phyloP scores from a whole-genome alignment of 2,113 vertebrate genomes.

The Spilogale gracilis region DNA sequence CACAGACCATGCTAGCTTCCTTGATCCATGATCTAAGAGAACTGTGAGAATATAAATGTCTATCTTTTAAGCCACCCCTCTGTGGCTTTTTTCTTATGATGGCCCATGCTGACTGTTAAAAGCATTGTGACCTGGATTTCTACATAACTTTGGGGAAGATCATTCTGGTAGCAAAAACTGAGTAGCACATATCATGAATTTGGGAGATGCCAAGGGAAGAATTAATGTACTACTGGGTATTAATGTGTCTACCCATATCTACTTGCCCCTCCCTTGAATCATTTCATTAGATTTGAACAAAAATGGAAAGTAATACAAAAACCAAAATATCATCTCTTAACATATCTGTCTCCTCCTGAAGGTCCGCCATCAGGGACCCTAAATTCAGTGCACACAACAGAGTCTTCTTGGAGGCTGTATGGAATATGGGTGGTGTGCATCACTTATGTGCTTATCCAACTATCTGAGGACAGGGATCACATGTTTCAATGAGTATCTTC shows the following conservation, averaged over 20 bases:
- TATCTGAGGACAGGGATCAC: neutral
- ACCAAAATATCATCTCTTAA: neutral
- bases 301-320: neutral
- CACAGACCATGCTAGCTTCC: too few relatives aligned
- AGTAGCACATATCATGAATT: neutral
- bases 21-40: neutral
- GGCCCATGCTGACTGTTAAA: neutral
- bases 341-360: too few relatives aligned
- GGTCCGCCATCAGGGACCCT: neutral
- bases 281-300: neutral
- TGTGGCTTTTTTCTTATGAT: neutral
- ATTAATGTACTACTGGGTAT: neutral
- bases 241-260: neutral
- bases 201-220: neutral
- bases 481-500: neutral
- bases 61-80: neutral
- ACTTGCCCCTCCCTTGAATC: neutral
- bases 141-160: neutral
- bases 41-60: neutral
- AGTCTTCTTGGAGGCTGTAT: neutral
- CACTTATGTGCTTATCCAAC: too few relatives aligned
- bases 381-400: too few relatives aligned
- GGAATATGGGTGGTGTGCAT: rapidly evolving
- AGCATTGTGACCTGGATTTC: neutral
- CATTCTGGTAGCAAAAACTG: neutral